phyloP scores from a whole-genome alignment of 1,140 invertebrate species.

The Galleria mellonella region DNA sequence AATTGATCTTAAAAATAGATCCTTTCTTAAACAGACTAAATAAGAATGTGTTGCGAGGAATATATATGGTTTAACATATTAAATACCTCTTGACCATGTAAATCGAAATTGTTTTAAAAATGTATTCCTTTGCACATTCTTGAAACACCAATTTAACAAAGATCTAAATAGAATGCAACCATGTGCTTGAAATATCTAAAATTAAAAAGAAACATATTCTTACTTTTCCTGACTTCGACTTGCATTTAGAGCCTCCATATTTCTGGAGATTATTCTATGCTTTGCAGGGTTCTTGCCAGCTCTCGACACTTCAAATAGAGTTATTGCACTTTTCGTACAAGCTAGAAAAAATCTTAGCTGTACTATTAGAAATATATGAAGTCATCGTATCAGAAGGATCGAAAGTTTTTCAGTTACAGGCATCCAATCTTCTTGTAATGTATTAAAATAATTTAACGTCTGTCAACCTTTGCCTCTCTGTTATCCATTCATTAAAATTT shows the following conservation, averaged over 20 bases:
- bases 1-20: slow-evolving; percentile 27
- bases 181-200: slow-evolving; percentile 43
- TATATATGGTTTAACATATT: slow-evolving; percentile 15
- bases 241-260: slow-evolving; percentile 46
- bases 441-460: slow-evolving; percentile 46
- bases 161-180: slow-evolving; percentile 46
- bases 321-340: slow-evolving; percentile 44
- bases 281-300: slow-evolving; percentile 37
- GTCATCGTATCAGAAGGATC: slow-evolving; percentile 15
- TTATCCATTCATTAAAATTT: slow-evolving; percentile 18
- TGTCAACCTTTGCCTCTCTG: slow-evolving; percentile 4
- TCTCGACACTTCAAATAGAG: slow-evolving; percentile 41
- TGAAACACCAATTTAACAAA: slow-evolving; percentile 35
- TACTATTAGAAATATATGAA: slow-evolving; percentile 8
- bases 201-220: slow-evolving; percentile 37
- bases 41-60: slow-evolving; percentile 37
- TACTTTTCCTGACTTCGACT: slow-evolving; percentile 43
- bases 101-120: slow-evolving; percentile 3
- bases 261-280: slow-evolving; percentile 40
- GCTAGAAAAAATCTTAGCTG: slow-evolving; percentile 22
- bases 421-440: slow-evolving; percentile 48
- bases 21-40: slow-evolving; percentile 13
- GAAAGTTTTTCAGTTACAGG: slow-evolving; percentile 15
- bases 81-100: neutral
- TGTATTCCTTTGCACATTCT: slow-evolving; percentile 47